phyloP scores from a whole-genome alignment of 2,113 vertebrate species.

The Python bivittatus region DNA sequence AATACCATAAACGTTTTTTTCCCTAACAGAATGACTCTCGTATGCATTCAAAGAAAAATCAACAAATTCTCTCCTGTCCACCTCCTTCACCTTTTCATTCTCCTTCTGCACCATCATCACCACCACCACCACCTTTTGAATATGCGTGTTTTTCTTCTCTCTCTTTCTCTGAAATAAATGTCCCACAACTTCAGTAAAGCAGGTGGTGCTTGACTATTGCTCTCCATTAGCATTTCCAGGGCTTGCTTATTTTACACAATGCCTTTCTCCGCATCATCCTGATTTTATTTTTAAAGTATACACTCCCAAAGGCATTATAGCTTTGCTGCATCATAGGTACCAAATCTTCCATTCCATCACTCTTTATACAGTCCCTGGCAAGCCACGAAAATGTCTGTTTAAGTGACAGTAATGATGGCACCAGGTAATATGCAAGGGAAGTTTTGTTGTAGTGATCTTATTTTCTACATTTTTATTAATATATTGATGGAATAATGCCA shows the following conservation, averaged over 20 bases:
- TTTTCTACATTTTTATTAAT: slow-evolving; percentile 77
- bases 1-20: slow-evolving; percentile 43
- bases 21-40: slow-evolving; percentile 39
- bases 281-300: slow-evolving; percentile 64
- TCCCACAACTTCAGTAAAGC: slow-evolving; percentile 58
- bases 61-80: slow-evolving; percentile 29
- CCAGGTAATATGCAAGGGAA: slow-evolving; percentile 71
- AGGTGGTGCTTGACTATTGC: slow-evolving; percentile 55
- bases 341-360: slow-evolving; percentile 67
- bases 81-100: background rate
- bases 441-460: slow-evolving; percentile 74
- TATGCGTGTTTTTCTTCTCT: slow-evolving; percentile 60
- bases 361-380: slow-evolving; percentile 67
- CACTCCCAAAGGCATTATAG: slow-evolving; percentile 62
- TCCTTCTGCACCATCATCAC: background rate
- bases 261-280: slow-evolving; percentile 63
- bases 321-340: slow-evolving; percentile 49
- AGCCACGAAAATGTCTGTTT: slow-evolving; percentile 71
- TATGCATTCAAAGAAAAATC: slow-evolving; percentile 64
- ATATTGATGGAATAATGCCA: slow-evolving; percentile 76
- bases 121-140: slow-evolving; percentile 15
- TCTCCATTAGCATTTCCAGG: slow-evolving; percentile 62
- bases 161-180: slow-evolving; percentile 64
- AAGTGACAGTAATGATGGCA: slow-evolving; percentile 75
- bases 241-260: slow-evolving; percentile 73